These are phyloP conservation scores for Folsomia candida DNA, from an alignment of 2,888 invertebrate species.

Conservation along the genomic window DNA sequence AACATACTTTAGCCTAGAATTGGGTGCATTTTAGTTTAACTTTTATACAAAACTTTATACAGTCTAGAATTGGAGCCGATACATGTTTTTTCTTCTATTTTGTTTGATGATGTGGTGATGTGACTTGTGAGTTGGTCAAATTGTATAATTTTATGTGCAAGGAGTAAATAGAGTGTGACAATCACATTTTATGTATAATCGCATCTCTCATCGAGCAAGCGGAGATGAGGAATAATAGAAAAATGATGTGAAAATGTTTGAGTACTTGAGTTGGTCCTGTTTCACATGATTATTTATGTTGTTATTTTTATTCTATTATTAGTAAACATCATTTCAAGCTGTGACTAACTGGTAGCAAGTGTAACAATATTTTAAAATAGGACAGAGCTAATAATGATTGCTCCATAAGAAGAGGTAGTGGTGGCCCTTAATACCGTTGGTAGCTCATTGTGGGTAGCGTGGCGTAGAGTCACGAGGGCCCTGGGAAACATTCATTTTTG, in stretches of 20 bases:
- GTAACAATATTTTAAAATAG: neutral
- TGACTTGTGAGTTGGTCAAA: neutral
- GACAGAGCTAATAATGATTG: neutral
- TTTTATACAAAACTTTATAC: neutral
- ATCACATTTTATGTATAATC: neutral
- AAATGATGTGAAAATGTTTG: constrained; percentile 11
- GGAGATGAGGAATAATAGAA: constrained; percentile 12
- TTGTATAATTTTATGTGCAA: neutral
- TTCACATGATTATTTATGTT: constrained; percentile 13
- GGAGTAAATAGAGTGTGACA: neutral
- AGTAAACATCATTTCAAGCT: neutral
- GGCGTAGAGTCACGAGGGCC: constrained; percentile 30
- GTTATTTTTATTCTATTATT: neutral
- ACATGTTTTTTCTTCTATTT: neutral
- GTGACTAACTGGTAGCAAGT: neutral
- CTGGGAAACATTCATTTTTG: constrained; percentile 36
- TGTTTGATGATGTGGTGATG: neutral
- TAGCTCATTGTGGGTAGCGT: too few species aligned
- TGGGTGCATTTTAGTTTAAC: too few species aligned
- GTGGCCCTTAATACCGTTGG: neutral
- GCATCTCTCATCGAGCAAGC: too few species aligned
- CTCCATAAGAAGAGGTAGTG: neutral
- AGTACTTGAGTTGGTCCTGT: neutral
- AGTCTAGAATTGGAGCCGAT: neutral
- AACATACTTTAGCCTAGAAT: too few species aligned